A percentile compares a stretch with the other conserved stretches of the same genome.
Evolutionary conservation across 1,140 invertebrate genomes (phyloP).

Genomic region (Mylabris phalerata): DNA sequence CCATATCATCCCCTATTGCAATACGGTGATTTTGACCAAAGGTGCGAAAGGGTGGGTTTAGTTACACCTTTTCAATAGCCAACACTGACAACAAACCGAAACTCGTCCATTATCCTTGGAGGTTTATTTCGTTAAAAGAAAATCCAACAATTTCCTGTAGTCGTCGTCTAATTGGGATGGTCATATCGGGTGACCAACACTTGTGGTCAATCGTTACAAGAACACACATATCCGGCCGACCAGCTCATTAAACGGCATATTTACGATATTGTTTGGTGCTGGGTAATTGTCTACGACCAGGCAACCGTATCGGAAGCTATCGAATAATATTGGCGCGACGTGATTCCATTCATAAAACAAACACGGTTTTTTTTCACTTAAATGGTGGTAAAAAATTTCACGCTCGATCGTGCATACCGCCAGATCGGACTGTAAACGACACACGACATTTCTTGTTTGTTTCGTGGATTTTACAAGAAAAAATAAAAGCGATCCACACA

Average conservation of each 20-base stretch:
- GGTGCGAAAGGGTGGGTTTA: conserved; percentile 7
- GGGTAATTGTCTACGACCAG: background rate
- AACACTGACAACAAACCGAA: no score
- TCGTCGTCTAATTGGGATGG: no score
- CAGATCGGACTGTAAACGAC: background rate
- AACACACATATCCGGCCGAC: conserved; percentile 3
- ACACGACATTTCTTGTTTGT: background rate
- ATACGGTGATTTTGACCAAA: conserved; percentile 1
- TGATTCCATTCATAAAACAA: conserved; percentile 15
- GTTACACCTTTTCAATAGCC: conserved; percentile 2
- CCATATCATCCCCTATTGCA: conserved; percentile 4
- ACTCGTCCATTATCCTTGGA: no score
- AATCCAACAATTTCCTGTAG: no score
- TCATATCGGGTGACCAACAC: background rate
- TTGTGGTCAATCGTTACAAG: background rate
- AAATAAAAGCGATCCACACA: no score
- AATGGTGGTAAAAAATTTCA: conserved; percentile 7
- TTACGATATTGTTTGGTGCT: background rate
- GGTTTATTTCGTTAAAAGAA: no score
- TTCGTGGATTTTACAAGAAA: no score
- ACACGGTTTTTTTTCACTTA: background rate
- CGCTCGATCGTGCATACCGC: background rate
- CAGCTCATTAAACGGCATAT: background rate
- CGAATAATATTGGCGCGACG: conserved; percentile 7
- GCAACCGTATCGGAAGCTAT: background rate